phyloP scores from a whole-genome alignment of 2,113 vertebrate species.

The Vireo altiloquus region DNA sequence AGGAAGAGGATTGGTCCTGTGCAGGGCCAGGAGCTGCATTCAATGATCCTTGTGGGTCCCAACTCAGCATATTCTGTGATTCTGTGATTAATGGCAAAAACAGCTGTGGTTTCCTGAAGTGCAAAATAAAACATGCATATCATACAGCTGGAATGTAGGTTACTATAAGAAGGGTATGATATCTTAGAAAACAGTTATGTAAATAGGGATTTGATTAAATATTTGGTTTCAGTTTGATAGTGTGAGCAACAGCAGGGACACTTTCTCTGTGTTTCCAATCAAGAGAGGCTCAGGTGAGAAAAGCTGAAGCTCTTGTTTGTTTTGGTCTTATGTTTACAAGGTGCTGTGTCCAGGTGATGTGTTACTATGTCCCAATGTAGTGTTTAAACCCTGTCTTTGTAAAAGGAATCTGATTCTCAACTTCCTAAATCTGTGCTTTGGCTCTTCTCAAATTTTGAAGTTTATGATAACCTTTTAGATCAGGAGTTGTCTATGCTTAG shows the following conservation, averaged over 20 bases:
- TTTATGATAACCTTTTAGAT: background rate
- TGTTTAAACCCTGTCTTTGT: background rate
- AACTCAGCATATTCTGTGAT: background rate
- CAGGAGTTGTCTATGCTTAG: background rate
- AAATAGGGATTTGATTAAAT: background rate
- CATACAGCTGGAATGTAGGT: background rate
- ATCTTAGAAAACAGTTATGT: background rate
- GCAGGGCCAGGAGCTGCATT: background rate
- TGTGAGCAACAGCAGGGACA: background rate
- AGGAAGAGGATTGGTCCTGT: background rate
- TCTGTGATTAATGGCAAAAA: background rate
- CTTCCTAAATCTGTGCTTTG: background rate
- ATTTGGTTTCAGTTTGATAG: background rate
- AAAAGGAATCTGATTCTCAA: background rate
- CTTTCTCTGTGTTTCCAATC: background rate
- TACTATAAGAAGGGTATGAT: background rate
- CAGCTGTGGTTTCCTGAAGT: background rate
- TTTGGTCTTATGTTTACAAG: background rate
- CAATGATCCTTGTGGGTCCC: background rate
- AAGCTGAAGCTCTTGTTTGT: background rate
- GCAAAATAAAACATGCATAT: background rate
- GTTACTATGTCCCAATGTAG: background rate
- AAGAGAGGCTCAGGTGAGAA: background rate
- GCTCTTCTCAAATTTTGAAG: background rate
- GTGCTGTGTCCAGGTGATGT: background rate